Base-by-base conservation (phyloP, 2,113 vertebrate genomes). In the Aythya baeri region DNA sequence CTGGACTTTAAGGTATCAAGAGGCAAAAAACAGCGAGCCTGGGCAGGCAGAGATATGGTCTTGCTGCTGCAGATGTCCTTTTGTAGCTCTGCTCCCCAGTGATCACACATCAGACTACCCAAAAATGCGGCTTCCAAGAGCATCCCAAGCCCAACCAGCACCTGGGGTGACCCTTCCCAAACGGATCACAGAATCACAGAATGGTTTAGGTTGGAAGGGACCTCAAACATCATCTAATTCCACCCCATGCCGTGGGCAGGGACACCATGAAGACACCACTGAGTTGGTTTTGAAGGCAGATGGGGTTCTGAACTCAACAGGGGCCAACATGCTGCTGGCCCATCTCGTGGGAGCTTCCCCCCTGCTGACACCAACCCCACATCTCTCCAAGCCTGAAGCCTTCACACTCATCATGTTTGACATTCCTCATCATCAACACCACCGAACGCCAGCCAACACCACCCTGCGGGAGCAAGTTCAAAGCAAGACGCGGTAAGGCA, bases 261-360 rank as follows among this genome's bases (percentile, higher is more conserved):
- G 46, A 49, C 46, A 49, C 46, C 9, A 49, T 1, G 5, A 74
- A 82, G 34, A 55, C 44, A 83, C 36, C 32, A 67, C 17, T 34
- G 74, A n/a, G 58, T 34, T 9, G 13, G 27, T 36, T 59, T 36
- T 0, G 1, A 65, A 65, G 32, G 29, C 29, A 50, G 26, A 58
- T 3, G 29, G 13, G 13, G 46, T 49, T 49, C 20, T 29, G 36
- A 73, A 59, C 25, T 6, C 29, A 46, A 21, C 0, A 0, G 17
- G 8, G 34, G 7, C 9, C 26, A 72, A 65, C 52, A 43, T 0
- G 2, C 4, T 74, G 36, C 16, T 74, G 57, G 23, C 9, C 3
- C 6, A 89, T 44, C 11, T 26, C 18, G 17, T 61, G 23, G 49
- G 13, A 75, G 15, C 49, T 73, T 34, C 38, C 52, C 16, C 54